Evolutionary conservation across 2,888 invertebrate genomes (phyloP), one percentile per base, ranked within the genome.

Genomic region (Lasioglossum pauxillum): DNA sequence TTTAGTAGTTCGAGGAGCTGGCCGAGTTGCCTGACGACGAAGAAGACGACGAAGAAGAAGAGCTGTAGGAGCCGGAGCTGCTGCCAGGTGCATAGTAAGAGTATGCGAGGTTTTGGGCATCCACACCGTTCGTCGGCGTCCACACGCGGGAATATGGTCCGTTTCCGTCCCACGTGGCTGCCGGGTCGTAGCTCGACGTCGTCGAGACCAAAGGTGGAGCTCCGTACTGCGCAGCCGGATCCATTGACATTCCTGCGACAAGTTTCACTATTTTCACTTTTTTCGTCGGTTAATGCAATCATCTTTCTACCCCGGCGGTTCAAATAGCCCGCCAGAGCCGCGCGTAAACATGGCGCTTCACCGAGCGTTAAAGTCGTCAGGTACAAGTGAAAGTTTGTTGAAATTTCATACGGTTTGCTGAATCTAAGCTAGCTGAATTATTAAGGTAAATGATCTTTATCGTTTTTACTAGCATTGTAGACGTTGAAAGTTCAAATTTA

Each of bases 71-170:
- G 94, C 97, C 97, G 44, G 97, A 97, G 89, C 97, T 95, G 91
- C 96, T 97, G 77, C 97, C 96, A 1, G 96, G 95, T 46, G 96
- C 95, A 84, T 95, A 95, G 85, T 95, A 95, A 82, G 91, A 95
- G 92, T 95, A 95, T 41, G 95, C 95, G 75, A 95, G 92, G 10
- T 96, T 96, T 83, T 96, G 95, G 5, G 93, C 90, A 67, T 95
- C 95, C 67, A 91, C 93, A 49, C 94, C 92, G 82, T 93, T 95
- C 79, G 93, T 91, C 38, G 95, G 95, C 91, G 97, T 97, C 97
- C 98, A 98, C 1, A 97, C 97, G 89, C 98, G 96, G 74, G 98
- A 96, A 95, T 98, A 98, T 1, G 98, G 98, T 14, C 98, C 98
- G 76, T 97, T 96, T 93, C 96, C 97, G 89, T 96, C 96, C 96